Evolutionary conservation across 1,140 invertebrate species (phyloP).

Genomic region (Tetramorium simillimum): DNA sequence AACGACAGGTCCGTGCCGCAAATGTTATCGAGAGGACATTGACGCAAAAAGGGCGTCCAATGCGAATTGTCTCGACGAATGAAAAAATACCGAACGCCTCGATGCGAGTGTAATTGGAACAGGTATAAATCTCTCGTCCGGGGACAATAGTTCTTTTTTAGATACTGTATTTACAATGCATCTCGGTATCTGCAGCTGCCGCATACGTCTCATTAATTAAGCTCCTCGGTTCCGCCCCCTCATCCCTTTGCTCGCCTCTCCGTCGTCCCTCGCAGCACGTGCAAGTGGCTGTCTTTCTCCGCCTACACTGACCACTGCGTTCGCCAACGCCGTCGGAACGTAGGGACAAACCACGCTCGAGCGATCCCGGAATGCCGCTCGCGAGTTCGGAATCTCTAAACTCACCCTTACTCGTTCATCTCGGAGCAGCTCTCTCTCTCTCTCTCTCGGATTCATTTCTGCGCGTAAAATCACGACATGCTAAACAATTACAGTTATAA

Average conservation of each 20-base stretch:
- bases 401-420: not conserved
- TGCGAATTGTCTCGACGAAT: conserved; percentile 70
- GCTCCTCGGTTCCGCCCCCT: conserved; percentile 71
- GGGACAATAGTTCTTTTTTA: conserved; percentile 82
- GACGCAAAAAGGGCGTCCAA: conserved; percentile 67
- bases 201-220: conserved; percentile 85
- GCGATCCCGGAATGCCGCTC: not conserved
- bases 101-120: conserved; percentile 78
- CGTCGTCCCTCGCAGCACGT: conserved; percentile 43
- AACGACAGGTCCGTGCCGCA: conserved; percentile 58
- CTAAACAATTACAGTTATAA: conserved; percentile 53
- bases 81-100: conserved; percentile 71
- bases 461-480: conserved; percentile 14
- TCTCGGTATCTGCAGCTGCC: conserved; percentile 83
- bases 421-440: not conserved
- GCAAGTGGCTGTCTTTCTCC: conserved; percentile 50
- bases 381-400: not conserved
- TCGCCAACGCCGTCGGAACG: conserved; percentile 23
- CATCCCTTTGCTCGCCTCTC: conserved; percentile 34
- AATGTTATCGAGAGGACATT: conserved; percentile 69
- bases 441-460: not conserved
- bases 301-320: conserved; percentile 46
- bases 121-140: conserved; percentile 82
- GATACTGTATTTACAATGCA: conserved; percentile 81
- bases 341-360: not conserved